Evolutionary conservation across 53 echinoderm and acorn worm species (phyloP).

Genomic region (Patiria pectinifera): DNA sequence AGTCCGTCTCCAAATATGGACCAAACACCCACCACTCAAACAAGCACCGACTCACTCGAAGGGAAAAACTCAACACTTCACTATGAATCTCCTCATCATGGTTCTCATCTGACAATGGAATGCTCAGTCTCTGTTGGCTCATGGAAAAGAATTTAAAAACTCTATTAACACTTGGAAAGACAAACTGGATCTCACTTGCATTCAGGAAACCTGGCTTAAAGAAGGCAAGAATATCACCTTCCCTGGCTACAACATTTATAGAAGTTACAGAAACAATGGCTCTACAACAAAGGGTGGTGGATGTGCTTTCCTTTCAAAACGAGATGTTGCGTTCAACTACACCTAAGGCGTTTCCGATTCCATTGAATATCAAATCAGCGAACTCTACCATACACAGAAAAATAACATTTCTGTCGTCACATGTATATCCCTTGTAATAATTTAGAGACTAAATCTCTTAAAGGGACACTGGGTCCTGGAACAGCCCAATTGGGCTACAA

Average conservation of each 20-base stretch:
- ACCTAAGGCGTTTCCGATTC: background rate
- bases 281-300: background rate
- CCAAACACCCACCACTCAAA: no score
- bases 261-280: background rate
- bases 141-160: background rate
- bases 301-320: background rate
- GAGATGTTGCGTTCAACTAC: background rate
- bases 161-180: background rate
- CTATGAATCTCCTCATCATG: background rate
- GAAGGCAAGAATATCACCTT: background rate
- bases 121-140: background rate
- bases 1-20: no score
- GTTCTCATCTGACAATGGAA: background rate
- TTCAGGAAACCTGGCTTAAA: background rate
- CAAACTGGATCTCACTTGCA: slow-evolving; percentile 1
- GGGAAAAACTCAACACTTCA: background rate
- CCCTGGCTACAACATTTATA: slow-evolving; percentile 1
- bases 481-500: no score
- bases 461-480: background rate
- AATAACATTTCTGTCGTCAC: background rate
- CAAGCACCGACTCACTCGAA: no score
- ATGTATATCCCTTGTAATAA: background rate
- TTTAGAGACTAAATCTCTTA: background rate
- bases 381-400: background rate
- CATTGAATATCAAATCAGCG: background rate